Conservation (phyloP, 2,797 vertebrate genomes). For the Melanotaenia pygmaea region DNA sequence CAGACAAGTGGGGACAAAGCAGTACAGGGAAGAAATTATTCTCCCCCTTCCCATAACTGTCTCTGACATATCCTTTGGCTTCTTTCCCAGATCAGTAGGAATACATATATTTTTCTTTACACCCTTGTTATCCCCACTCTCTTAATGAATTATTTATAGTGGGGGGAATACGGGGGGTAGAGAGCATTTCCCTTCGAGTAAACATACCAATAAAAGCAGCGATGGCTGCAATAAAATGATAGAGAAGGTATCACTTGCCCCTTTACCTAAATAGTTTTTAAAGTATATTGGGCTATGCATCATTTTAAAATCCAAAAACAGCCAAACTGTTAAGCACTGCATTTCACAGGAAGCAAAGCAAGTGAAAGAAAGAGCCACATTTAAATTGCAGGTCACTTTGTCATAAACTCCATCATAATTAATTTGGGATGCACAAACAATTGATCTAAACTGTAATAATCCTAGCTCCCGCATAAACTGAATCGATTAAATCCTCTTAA, state of each 20-base stretch:
- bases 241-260: slow-evolving; percentile 68
- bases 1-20: slow-evolving; percentile 65
- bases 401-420: slow-evolving; percentile 44
- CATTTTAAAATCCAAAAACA: slow-evolving; percentile 40
- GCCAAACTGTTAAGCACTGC: slow-evolving; percentile 1
- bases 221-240: slow-evolving; percentile 73
- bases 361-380: slow-evolving; percentile 16
- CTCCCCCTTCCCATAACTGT: slow-evolving; percentile 71
- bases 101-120: slow-evolving; percentile 79
- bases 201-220: slow-evolving; percentile 75
- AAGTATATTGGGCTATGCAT: slow-evolving; percentile 40
- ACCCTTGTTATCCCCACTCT: slow-evolving; percentile 72
- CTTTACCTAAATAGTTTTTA: slow-evolving; percentile 69
- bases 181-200: slow-evolving; percentile 70
- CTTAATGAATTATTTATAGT: slow-evolving; percentile 81
- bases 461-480: slow-evolving; percentile 44
- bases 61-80: slow-evolving; percentile 78
- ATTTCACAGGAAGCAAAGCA: slow-evolving; percentile 5
- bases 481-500: slow-evolving; percentile 56
- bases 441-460: slow-evolving; percentile 55
- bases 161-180: slow-evolving; percentile 41
- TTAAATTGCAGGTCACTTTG: slow-evolving; percentile 13
- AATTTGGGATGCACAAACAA: slow-evolving; percentile 52
- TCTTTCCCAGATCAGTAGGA: slow-evolving; percentile 73
- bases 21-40: slow-evolving; percentile 69